These are phyloP conservation scores for Noturus placidus DNA, from an alignment of 2,113 vertebrate species.

Conservation along the genomic window DNA sequence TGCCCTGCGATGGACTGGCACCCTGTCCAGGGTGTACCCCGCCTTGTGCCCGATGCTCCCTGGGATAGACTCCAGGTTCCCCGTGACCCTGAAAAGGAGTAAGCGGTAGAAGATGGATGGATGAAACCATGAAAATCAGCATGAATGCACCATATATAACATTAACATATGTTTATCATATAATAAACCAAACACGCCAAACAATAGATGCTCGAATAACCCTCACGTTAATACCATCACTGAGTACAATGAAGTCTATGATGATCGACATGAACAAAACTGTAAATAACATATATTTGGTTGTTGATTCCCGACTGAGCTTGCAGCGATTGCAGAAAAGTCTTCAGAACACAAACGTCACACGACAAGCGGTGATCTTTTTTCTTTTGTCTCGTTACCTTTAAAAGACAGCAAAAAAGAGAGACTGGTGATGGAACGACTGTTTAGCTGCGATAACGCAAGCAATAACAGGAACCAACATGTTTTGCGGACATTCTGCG, in stretches of 20 bases:
- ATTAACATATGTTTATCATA: background rate
- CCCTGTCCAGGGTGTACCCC: no score
- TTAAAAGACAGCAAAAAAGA: background rate
- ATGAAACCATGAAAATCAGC: background rate
- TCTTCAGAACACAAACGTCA: background rate
- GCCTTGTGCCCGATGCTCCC: no score
- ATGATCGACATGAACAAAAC: background rate
- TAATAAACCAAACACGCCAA: background rate
- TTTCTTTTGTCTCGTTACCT: background rate
- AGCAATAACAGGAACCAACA: background rate
- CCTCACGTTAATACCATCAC: background rate
- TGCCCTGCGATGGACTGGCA: no score
- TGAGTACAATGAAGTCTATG: background rate
- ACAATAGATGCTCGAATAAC: background rate
- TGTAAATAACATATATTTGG: background rate
- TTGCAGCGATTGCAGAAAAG: background rate
- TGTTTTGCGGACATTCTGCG: background rate
- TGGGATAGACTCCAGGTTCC: no score
- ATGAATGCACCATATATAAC: background rate
- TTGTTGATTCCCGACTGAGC: no score
- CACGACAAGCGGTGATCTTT: background rate
- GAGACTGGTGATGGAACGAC: background rate
- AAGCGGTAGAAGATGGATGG: no score
- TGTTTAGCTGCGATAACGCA: background rate
- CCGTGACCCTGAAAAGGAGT: no score